phyloP scores from a whole-genome alignment of 2,888 invertebrate genomes.

The Melanchra persicariae region DNA sequence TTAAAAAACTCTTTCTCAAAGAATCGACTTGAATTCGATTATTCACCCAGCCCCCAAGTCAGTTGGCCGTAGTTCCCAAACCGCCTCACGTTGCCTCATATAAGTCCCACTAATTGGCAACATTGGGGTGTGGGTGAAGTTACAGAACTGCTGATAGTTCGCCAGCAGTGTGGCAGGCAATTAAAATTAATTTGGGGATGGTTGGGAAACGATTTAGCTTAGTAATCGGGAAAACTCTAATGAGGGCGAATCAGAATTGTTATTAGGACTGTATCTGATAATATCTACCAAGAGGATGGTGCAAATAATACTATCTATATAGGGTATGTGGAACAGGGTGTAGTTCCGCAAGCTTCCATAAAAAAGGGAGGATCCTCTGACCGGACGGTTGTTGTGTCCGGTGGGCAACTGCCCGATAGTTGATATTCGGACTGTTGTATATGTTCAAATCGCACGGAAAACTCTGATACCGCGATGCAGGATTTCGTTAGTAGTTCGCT shows the following conservation, averaged over 20 bases:
- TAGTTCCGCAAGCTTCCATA: too few species aligned
- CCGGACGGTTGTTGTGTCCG: too few species aligned
- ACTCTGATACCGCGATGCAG: too few species aligned
- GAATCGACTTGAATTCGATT: background rate
- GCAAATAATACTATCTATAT: too few species aligned
- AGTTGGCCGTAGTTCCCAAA: slow-evolving; percentile 17
- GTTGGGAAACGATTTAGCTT: slow-evolving; percentile 7
- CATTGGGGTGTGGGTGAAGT: slow-evolving; percentile 8
- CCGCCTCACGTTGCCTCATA: slow-evolving; percentile 38
- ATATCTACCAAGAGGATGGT: too few species aligned
- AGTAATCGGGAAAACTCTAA: slow-evolving; percentile 17
- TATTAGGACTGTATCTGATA: too few species aligned
- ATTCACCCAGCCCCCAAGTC: background rate
- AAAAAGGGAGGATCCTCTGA: too few species aligned
- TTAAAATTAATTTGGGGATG: slow-evolving; percentile 38
- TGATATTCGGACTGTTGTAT: too few species aligned
- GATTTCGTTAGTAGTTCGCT: too few species aligned
- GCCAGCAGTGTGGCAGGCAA: slow-evolving; percentile 12
- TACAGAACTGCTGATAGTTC: slow-evolving; percentile 48
- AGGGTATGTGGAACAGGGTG: too few species aligned
- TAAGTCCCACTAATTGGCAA: slow-evolving; percentile 49
- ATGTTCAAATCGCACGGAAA: too few species aligned
- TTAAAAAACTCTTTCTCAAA: slow-evolving; percentile 1
- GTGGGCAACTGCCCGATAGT: too few species aligned
- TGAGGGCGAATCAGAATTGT: background rate